Conservation (phyloP, 2,888 invertebrate species). For the Pterobdella sp. region DNA sequence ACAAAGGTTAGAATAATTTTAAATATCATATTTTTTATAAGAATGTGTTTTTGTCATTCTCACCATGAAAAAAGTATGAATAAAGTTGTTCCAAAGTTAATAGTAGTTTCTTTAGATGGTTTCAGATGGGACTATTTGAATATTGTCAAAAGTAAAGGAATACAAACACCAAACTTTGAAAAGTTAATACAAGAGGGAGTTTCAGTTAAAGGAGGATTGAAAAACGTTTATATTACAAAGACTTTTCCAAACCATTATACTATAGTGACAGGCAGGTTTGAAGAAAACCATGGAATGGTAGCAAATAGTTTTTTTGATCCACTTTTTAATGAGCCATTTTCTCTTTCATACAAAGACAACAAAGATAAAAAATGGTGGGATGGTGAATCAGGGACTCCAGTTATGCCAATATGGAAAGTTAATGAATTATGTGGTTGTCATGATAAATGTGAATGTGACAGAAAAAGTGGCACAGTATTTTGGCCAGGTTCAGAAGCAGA, state of each 20-base stretch:
- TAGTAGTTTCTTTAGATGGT: slow-evolving; percentile 65
- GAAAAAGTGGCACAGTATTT: slow-evolving; percentile 63
- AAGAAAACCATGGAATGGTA: slow-evolving; percentile 64
- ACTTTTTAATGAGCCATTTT: slow-evolving; percentile 41
- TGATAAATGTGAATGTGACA: slow-evolving; percentile 42
- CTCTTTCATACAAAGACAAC: slow-evolving; percentile 37
- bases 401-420: slow-evolving; percentile 50
- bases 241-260: slow-evolving; percentile 70
- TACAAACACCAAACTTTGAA: slow-evolving; percentile 58
- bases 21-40: no score
- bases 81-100: slow-evolving; percentile 51
- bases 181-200: slow-evolving; percentile 57
- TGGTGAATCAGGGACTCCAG: slow-evolving; percentile 31
- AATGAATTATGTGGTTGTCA: slow-evolving; percentile 55
- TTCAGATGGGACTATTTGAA: slow-evolving; percentile 64
- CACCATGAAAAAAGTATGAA: slow-evolving; percentile 18
- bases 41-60: no score
- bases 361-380: slow-evolving; percentile 53
- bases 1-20: no score
- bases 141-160: slow-evolving; percentile 41
- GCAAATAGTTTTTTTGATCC: slow-evolving; percentile 60
- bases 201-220: slow-evolving; percentile 51
- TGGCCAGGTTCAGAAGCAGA: slow-evolving; percentile 62
- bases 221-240: slow-evolving; percentile 56
- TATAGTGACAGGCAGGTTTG: slow-evolving; percentile 59